These are phyloP conservation scores for Tokudaia muenninki DNA, from an alignment of 2,797 vertebrate species.

Conservation along the genomic window DNA sequence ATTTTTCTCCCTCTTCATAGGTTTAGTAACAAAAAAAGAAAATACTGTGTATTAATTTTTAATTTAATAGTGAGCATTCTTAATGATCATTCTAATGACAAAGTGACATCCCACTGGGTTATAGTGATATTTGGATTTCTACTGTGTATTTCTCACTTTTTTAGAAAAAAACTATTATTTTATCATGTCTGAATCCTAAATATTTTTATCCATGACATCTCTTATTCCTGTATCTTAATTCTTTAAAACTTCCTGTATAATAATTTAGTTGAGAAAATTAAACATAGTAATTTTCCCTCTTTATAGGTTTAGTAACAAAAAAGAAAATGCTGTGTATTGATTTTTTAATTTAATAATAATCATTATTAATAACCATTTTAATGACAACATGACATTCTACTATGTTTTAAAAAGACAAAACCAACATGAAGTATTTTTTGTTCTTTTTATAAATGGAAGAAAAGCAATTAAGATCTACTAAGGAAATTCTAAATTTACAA, in stretches of 20 bases:
- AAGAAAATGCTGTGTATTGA: background rate
- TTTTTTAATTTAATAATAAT: constrained; percentile 13
- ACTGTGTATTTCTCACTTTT: constrained; percentile 16
- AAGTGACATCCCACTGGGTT: background rate
- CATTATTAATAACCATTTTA: constrained; percentile 19
- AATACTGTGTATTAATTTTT: background rate
- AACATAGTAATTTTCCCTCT: background rate
- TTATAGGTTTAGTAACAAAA: background rate
- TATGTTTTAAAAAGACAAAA: constrained; percentile 46
- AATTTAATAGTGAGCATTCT: background rate
- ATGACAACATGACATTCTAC: background rate
- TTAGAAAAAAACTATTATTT: background rate
- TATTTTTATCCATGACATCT: background rate
- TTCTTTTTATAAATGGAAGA: constrained; percentile 25
- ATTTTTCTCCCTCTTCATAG: background rate
- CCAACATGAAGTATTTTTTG: constrained; percentile 13
- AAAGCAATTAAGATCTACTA: background rate
- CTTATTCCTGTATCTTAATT: constrained; percentile 34
- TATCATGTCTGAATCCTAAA: background rate
- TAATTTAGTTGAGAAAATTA: constrained; percentile 39
- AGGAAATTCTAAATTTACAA: constrained; percentile 32
- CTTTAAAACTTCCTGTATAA: constrained; percentile 2
- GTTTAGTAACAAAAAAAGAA: constrained; percentile 40
- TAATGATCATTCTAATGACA: constrained; percentile 35
- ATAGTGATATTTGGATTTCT: constrained; percentile 19